These are phyloP conservation scores for Pogonocherus hispidulus DNA, from an alignment of 2,888 invertebrate genomes.

Conservation along the genomic window DNA sequence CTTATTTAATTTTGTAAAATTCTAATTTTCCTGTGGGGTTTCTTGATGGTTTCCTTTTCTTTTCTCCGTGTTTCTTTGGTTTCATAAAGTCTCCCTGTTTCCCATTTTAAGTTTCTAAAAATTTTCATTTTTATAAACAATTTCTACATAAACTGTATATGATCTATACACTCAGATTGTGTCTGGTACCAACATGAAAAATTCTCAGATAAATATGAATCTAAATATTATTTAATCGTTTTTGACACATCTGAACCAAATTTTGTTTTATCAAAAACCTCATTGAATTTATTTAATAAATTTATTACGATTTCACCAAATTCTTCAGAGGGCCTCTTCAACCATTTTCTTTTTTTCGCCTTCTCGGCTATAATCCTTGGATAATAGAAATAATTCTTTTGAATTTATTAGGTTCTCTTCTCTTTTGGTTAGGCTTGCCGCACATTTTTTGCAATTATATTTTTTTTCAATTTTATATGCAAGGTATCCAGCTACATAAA, in stretches of 20 bases:
- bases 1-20: no score
- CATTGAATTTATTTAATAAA: background rate
- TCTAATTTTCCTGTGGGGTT: no score
- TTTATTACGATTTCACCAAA: background rate
- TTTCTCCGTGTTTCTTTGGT: no score
- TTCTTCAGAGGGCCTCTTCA: background rate
- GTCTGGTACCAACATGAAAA: background rate
- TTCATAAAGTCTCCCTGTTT: no score
- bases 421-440: background rate
- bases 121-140: slow-evolving; percentile 10
- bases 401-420: background rate
- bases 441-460: background rate
- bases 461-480: slow-evolving; percentile 1
- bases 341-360: background rate
- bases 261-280: background rate
- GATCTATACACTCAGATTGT: background rate
- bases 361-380: background rate
- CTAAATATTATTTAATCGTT: background rate
- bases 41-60: no score
- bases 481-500: slow-evolving; percentile 4
- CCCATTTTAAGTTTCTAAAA: slow-evolving; percentile 3
- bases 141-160: background rate
- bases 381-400: background rate
- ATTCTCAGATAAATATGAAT: background rate
- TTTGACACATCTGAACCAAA: background rate